Conservation (phyloP, 2,888 invertebrate species). For the Cataglyphis cursor region DNA sequence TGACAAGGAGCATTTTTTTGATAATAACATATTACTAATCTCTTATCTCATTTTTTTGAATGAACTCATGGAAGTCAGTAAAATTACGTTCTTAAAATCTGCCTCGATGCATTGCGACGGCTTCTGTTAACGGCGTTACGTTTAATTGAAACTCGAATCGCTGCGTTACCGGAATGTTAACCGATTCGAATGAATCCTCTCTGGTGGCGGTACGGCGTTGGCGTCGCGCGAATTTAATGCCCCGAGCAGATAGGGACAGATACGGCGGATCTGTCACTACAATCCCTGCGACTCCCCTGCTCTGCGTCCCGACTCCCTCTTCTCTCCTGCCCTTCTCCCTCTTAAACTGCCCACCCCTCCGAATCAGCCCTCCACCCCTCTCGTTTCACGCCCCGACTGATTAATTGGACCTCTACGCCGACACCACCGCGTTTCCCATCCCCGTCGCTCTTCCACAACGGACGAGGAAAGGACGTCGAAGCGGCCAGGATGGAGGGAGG, state of each 20-base stretch:
- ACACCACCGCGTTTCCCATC: conserved; percentile 58
- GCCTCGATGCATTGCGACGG: neutral
- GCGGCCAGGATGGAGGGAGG: neutral
- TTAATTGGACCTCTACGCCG: conserved; percentile 84
- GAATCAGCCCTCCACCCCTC: conserved; percentile 66
- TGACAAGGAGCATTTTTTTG: neutral
- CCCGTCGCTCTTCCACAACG: conserved; percentile 53
- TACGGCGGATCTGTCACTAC: conserved; percentile 84
- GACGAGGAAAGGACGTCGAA: conserved; percentile 41
- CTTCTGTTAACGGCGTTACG: conserved; percentile 21
- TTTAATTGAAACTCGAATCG: conserved; percentile 76
- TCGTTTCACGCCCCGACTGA: conserved; percentile 85
- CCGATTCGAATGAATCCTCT: conserved; percentile 72
- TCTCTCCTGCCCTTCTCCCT: conserved; percentile 26
- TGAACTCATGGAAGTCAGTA: neutral
- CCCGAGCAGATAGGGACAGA: conserved; percentile 80
- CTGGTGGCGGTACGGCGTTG: conserved; percentile 58
- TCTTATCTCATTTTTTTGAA: neutral
- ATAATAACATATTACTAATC: neutral
- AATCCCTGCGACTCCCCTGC: conserved; percentile 78
- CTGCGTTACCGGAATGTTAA: conserved; percentile 75
- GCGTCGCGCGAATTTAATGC: conserved; percentile 80
- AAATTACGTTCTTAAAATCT: conserved; percentile 1
- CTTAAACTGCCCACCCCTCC: neutral
- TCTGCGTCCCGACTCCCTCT: conserved; percentile 29